Evolutionary conservation across 1,140 invertebrate species (phyloP), one percentile per base, ranked within the genome.

Genomic region (Thalassaphorura encarpata): DNA sequence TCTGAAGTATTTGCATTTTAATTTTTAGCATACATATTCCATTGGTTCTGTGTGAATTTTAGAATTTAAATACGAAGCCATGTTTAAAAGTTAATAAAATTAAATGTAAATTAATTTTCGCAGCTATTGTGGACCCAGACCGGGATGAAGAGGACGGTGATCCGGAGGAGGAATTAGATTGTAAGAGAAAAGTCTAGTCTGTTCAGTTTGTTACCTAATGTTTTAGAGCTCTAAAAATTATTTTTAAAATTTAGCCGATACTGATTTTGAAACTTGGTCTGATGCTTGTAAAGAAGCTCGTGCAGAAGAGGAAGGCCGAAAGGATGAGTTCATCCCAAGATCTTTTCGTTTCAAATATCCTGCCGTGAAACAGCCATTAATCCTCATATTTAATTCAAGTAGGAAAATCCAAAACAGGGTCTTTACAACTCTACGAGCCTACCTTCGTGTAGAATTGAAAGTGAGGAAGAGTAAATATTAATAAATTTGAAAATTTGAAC

Each of bases 311-410:
- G 8, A 8, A 11, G 19, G 19, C 42, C 11, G 11, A 23, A 43
- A 8, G 42, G 42, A 19, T 43, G 6, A 6, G 6, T 8, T 11
- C 19, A 6, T 43, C 21, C 15, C 15, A 43, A 11, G 11, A 8
- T 8, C 15, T 8, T 23, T 43, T 6, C 11, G 6, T 11, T 23
- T 15, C 6, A 23, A 49, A 5, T 28, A 8, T 13, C 21, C 23
- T 29, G 16, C 5, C 29, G 13, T 48, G 4, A 31, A 47, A 27
- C 33, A 29, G 16, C 90, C 93, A 0, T 90, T 90, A 69, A 94
- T 97, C 67, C 75, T 97, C 50, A 89, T 97, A 69, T 94, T 97
- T 72, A 92, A 97, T 72, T 97, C 93, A 0, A 82, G 83, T 58
- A 85, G 86, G 16, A 82, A 85, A 16, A 84, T 82, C 53, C 77